Conservation (phyloP, 1,140 invertebrate genomes). For the Amyelois transitella region DNA sequence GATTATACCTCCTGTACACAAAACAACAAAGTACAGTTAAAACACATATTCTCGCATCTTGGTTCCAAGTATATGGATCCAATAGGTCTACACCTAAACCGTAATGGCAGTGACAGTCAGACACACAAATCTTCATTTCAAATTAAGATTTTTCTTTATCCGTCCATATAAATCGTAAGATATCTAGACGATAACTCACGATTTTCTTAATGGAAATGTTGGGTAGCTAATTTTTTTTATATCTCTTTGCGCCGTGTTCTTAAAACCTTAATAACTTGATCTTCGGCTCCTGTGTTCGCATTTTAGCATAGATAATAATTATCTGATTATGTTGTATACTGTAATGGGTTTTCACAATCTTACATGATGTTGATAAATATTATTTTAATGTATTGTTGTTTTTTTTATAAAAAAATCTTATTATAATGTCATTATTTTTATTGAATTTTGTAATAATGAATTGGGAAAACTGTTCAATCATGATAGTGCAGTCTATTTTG, state of each 20-base stretch:
- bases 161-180: slow-evolving; percentile 3
- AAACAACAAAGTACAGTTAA: neutral
- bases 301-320: neutral
- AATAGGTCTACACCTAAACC: neutral
- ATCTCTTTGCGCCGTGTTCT: slow-evolving; percentile 6
- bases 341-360: neutral
- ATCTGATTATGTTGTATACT: neutral
- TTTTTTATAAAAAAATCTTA: no score
- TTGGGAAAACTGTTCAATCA: no score
- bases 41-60: neutral
- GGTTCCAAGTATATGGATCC: slow-evolving; percentile 1
- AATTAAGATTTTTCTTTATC: slow-evolving; percentile 48
- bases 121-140: slow-evolving; percentile 39
- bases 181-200: slow-evolving; percentile 6
- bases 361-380: no score
- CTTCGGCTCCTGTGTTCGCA: slow-evolving; percentile 1
- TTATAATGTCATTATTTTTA: no score
- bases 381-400: no score
- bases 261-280: slow-evolving; percentile 12
- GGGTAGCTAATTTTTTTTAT: slow-evolving; percentile 14
- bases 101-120: neutral
- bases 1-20: no score
- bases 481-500: no score
- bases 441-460: no score
- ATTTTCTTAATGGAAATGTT: slow-evolving; percentile 25